Conservation (phyloP, 2,797 vertebrate genomes). For the Anas flavirostris region DNA sequence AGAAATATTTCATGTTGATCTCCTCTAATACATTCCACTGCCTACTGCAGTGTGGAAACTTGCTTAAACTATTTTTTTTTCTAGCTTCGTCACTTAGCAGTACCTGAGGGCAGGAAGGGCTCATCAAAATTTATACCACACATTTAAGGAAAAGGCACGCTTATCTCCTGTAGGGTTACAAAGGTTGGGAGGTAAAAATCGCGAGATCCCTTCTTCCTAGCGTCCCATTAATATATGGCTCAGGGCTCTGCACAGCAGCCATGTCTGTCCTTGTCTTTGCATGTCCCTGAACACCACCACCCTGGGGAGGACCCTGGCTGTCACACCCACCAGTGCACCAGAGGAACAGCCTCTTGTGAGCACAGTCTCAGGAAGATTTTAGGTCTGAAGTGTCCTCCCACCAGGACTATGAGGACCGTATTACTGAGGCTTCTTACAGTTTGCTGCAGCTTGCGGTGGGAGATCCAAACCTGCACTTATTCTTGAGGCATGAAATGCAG, state of each 20-base stretch:
- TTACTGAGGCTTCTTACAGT: background rate
- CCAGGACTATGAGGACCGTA: rapidly evolving
- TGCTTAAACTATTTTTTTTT: background rate
- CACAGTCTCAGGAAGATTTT: background rate
- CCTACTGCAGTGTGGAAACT: background rate
- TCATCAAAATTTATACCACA: background rate
- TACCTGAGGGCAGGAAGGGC: background rate
- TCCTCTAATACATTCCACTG: background rate
- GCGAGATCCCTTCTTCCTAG: background rate
- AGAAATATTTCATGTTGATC: background rate
- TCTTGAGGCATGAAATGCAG: background rate
- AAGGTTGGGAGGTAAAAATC: background rate
- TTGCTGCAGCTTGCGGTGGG: background rate
- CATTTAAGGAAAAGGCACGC: background rate
- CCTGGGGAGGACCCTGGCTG: background rate
- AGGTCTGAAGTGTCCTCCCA: background rate
- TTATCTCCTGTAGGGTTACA: background rate
- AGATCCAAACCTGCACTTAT: background rate
- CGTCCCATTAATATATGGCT: background rate
- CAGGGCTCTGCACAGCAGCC: background rate
- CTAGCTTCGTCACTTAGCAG: background rate
- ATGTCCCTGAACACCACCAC: background rate
- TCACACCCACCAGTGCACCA: background rate
- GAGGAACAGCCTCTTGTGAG: background rate
- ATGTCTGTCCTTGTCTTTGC: rapidly evolving